Evolutionary conservation across 2,113 vertebrate species (phyloP).

Genomic region (Ceyx melanurus): DNA sequence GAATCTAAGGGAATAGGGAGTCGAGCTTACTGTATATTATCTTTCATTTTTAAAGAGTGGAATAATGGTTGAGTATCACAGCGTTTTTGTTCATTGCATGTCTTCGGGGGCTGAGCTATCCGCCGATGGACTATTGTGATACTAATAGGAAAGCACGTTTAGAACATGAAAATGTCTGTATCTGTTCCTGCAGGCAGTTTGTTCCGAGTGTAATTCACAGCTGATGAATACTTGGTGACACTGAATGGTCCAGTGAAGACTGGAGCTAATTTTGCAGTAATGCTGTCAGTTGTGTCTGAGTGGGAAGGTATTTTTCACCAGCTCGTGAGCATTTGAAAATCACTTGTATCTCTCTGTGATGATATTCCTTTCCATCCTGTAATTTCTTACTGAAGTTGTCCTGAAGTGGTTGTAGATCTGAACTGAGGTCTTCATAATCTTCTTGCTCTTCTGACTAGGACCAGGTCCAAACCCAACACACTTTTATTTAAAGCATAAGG

Average conservation of each 20-base stretch:
- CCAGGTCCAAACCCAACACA: neutral
- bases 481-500: neutral
- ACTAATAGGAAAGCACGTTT: conserved; percentile 55
- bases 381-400: neutral
- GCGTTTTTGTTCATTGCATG: conserved; percentile 50
- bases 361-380: neutral
- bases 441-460: neutral
- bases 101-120: conserved; percentile 57
- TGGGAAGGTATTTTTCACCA: conserved; percentile 27
- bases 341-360: neutral
- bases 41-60: conserved; percentile 65
- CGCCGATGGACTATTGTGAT: conserved; percentile 68
- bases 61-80: conserved; percentile 59
- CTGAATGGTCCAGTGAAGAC: conserved; percentile 58
- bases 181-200: conserved; percentile 59
- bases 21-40: conserved; percentile 62
- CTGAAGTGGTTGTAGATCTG: neutral
- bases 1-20: conserved; percentile 67
- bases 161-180: conserved; percentile 54
- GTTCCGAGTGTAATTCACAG: conserved; percentile 52
- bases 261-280: conserved; percentile 36
- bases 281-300: neutral
- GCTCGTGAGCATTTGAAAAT: neutral
- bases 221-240: conserved; percentile 57
- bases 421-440: neutral